Conservation (phyloP, 2,797 vertebrate genomes). For the Fratercula arctica region DNA sequence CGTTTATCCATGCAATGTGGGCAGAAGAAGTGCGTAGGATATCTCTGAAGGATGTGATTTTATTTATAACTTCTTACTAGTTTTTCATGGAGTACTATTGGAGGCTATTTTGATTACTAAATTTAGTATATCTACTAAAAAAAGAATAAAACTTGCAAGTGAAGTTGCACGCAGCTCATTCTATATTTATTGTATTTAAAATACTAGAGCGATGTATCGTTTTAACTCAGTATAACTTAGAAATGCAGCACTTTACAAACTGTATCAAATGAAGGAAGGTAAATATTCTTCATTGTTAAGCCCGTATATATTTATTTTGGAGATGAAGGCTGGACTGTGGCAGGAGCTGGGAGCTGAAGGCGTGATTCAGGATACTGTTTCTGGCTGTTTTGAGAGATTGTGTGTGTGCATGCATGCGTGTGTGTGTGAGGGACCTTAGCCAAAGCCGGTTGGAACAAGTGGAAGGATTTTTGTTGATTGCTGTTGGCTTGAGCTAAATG, state of each 20-base stretch:
- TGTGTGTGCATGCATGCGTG: background rate
- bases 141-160: constrained; percentile 29
- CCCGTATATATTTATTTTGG: background rate
- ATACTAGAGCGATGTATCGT: background rate
- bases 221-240: background rate
- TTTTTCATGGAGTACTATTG: background rate
- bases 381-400: background rate
- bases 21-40: background rate
- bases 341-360: background rate
- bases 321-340: background rate
- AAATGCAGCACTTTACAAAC: constrained; percentile 51
- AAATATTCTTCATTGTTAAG: constrained; percentile 18
- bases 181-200: constrained; percentile 57
- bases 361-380: background rate
- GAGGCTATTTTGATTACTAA: constrained; percentile 37
- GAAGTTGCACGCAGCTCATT: constrained; percentile 10
- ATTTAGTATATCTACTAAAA: constrained; percentile 35
- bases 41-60: constrained; percentile 18
- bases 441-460: background rate
- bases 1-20: background rate
- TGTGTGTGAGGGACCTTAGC: background rate
- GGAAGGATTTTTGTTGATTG: background rate
- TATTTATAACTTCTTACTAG: constrained; percentile 49
- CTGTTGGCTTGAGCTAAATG: background rate
- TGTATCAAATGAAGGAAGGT: constrained; percentile 44